Evolutionary conservation across 2,113 vertebrate species (phyloP), one percentile per base, ranked within the genome.

Genomic region (Australoheros scitulus): DNA sequence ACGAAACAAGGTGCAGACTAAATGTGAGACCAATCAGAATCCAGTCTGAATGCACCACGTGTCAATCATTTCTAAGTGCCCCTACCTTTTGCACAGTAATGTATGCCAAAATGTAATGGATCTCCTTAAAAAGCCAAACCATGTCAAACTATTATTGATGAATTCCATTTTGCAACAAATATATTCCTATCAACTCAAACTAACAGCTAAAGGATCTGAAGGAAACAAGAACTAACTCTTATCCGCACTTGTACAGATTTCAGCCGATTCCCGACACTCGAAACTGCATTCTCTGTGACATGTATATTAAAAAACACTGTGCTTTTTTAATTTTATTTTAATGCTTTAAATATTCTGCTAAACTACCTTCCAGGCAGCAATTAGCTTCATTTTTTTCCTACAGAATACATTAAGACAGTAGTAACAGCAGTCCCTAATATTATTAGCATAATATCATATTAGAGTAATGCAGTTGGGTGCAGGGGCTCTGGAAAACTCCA

Each of bases 401-500:
- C 57, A 80, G 34, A 17, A 4, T 50, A 72, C 2, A 0, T 52
- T 72, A 72, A 72, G 47, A 72, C 20, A 34, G 68, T 11, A 72
- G 10, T 55, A 55, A 0, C 11, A n/a, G 26, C 26, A 55, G 47
- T 72, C 68, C 47, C 47, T 55, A 11, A 14, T 72, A 11, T 34
- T 55, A 52, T 72, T 55, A 55, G 26, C 26, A 50, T 29, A 29
- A 72, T 34, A 72, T 72, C 22, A 63, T 55, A 47, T 60, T 64
- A 24, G 61, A 60, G 38, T 60, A 34, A 52, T 68, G 22, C 22
- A 74, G 13, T 61, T 79, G 38, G 63, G 59, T 61, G 61, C 18
- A 17, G 63, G 56, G 41, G 24, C 60, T 87, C 57, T 65, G 77
- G 70, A 24, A 63, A 81, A 82, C 80, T 86, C 4, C 1, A 87